phyloP scores from a whole-genome alignment of 2,113 vertebrate genomes.

The Vidua macroura region DNA sequence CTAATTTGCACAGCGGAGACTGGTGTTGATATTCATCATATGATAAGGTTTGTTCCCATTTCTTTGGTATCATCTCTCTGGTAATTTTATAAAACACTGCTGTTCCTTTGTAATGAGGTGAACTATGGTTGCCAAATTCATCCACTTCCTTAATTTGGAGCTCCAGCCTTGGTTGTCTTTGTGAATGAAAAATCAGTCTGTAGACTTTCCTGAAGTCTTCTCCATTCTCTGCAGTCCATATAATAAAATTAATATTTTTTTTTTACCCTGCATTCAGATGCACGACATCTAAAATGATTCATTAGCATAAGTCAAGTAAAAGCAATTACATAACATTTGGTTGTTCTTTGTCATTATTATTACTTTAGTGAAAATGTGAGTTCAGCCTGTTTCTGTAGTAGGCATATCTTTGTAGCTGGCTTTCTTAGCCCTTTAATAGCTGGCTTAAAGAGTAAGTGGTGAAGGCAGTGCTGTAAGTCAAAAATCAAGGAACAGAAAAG shows the following conservation, averaged over 20 bases:
- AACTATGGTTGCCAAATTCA: conserved; percentile 86
- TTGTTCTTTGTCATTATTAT: neutral
- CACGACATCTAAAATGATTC: neutral
- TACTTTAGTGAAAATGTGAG: neutral
- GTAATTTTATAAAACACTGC: conserved; percentile 76
- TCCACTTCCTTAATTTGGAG: conserved; percentile 81
- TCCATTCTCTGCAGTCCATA: conserved; percentile 58
- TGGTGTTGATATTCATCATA: conserved; percentile 49
- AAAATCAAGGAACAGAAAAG: neutral
- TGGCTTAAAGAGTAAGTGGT: neutral
- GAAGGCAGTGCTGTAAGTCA: neutral
- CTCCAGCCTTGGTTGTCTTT: conserved; percentile 75
- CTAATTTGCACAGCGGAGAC: conserved; percentile 79
- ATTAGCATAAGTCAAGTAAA: neutral
- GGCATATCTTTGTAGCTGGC: neutral
- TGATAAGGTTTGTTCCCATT: conserved; percentile 26
- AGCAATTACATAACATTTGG: neutral
- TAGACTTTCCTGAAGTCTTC: conserved; percentile 59
- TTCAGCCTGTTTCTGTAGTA: neutral
- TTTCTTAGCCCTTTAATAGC: neutral
- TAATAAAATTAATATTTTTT: neutral
- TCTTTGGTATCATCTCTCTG: conserved; percentile 69
- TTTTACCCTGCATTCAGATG: neutral
- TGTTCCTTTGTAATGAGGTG: conserved; percentile 85
- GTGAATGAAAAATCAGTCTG: conserved; percentile 83